Evolutionary conservation across 2,113 vertebrate species (phyloP), one percentile per base, ranked within the genome.

Genomic region (Capra hircus): DNA sequence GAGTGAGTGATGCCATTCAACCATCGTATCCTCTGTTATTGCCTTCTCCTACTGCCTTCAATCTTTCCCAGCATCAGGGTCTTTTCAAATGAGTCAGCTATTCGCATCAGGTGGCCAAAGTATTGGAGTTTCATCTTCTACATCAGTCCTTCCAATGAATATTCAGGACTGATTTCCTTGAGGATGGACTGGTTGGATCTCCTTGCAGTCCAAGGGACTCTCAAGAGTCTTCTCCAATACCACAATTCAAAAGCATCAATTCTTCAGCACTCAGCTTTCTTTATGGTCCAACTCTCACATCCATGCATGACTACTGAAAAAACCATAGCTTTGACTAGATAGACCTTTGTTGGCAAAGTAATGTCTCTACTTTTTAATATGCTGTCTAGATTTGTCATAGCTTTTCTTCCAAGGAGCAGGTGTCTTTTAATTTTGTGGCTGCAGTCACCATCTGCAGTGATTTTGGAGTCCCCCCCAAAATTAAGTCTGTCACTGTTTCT

Each of bases 21-120:
- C 67, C 19, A 74, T 74, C 1, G 5, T 11, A 40, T 40, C 19
- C 10, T 71, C 67, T 40, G n/a, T 23, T 21, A 71, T 40, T 5
- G 0, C n/a, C n/a, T 74, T 74, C n/a, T 74, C n/a, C 10, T 40
- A 11, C 10, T 0, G 0, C 19, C n/a, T 74, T 74, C 19, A 74
- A 3, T 74, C 67, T 74, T 40, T 23, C 67, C 67, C 67, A 71
- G n/a, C 67, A 71, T 71, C 67, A 40, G n/a, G n/a, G 19, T 36
- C n/a, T 71, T 71, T 71, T 71, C 64, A 6, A 40, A 71, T 36
- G n/a, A 36, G 67, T 71, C n/a, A 36, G 19, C 6, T 23, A n/a
- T 71, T 71, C 0, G 0, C 17, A 23, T 71, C 9, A 40, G 19
- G 67, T 40, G n/a, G 67, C 9, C 67, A 71, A 36, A 71, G 19